These are phyloP conservation scores for Drosophila maculinotata DNA, from an alignment of 2,888 invertebrate species.

Conservation along the genomic window DNA sequence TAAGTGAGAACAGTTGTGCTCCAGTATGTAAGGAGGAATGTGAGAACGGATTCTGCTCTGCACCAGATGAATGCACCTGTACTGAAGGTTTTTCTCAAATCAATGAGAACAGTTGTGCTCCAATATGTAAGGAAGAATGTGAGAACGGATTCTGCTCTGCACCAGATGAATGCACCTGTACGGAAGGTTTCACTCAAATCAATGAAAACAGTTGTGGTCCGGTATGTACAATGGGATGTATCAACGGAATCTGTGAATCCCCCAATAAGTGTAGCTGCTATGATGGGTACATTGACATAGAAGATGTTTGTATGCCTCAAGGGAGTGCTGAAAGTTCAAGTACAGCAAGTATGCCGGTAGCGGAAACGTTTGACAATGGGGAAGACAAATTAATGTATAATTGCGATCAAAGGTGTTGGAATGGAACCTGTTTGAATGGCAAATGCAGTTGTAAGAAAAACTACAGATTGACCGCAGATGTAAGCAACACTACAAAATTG, in stretches of 20 bases:
- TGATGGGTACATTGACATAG: constrained; percentile 11
- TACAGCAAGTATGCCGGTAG: neutral
- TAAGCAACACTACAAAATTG: neutral
- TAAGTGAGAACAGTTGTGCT: constrained; percentile 4
- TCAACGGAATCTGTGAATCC: constrained; percentile 27
- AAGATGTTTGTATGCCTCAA: constrained; percentile 18
- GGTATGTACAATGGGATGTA: constrained; percentile 13
- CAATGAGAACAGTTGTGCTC: constrained; percentile 11
- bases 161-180: constrained; percentile 29
- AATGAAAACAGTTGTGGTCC: constrained; percentile 20
- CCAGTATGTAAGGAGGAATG: constrained; percentile 21
- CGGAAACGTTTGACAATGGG: neutral
- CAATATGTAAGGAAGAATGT: constrained; percentile 24
- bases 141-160: constrained; percentile 35
- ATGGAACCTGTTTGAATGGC: constrained; percentile 53
- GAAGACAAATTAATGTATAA: neutral
- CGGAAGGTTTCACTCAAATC: constrained; percentile 13
- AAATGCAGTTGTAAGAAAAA: constrained; percentile 35
- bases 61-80: constrained; percentile 28
- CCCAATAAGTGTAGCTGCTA: constrained; percentile 37
- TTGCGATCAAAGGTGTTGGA: constrained; percentile 45
- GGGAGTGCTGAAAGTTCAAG: neutral
- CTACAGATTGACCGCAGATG: constrained; percentile 36
- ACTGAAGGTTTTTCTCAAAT: constrained; percentile 10
- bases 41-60: constrained; percentile 33